phyloP scores from a whole-genome alignment of 2,888 invertebrate genomes.

The Cheilosia grossa region DNA sequence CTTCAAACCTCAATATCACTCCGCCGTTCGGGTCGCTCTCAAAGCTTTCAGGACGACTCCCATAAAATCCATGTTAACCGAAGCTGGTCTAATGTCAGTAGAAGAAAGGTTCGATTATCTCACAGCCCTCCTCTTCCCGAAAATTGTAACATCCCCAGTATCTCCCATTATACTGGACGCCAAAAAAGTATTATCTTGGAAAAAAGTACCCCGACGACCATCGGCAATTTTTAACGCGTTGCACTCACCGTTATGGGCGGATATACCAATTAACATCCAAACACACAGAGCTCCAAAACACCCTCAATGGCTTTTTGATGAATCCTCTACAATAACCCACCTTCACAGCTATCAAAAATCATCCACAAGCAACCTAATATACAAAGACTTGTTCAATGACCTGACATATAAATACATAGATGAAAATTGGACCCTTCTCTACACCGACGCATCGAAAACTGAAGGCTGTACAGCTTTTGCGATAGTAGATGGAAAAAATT shows the following conservation, averaged over 20 bases:
- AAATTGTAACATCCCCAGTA: too few relatives aligned
- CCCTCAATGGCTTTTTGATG: conserved; percentile 3
- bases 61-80: too few relatives aligned
- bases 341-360: neutral
- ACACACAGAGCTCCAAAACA: neutral
- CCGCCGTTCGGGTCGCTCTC: too few relatives aligned
- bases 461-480: neutral
- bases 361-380: neutral
- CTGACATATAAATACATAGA: neutral
- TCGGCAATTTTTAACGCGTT: conserved; percentile 9
- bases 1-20: too few relatives aligned
- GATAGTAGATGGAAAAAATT: neutral
- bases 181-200: neutral
- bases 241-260: neutral
- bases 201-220: neutral
- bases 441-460: neutral
- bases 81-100: too few relatives aligned
- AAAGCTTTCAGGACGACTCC: too few relatives aligned
- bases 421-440: neutral
- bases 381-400: neutral
- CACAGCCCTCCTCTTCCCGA: too few relatives aligned
- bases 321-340: neutral
- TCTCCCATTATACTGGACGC: neutral
- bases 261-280: neutral
- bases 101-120: too few relatives aligned